These are phyloP conservation scores for Sinotaia quadrata DNA, from an alignment of 2,888 invertebrate genomes.

Conservation along the genomic window DNA sequence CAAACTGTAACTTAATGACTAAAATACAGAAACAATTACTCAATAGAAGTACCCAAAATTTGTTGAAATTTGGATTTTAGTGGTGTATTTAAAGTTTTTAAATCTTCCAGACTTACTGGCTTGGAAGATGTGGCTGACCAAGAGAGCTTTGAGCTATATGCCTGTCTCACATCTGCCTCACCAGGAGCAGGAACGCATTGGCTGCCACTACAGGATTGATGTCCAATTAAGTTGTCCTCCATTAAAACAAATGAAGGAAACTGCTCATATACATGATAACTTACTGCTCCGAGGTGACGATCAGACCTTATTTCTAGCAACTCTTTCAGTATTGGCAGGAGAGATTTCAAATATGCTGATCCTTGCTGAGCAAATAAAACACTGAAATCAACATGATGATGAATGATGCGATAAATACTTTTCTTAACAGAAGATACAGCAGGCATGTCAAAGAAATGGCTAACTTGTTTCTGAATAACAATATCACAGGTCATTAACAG, in stretches of 20 bases:
- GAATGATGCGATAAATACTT: constrained; percentile 21
- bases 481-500: constrained; percentile 16
- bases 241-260: constrained; percentile 17
- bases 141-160: constrained; percentile 4
- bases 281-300: constrained; percentile 19
- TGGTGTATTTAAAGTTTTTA: too few species aligned
- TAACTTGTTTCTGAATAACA: constrained; percentile 9
- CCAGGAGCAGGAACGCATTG: constrained; percentile 17
- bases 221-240: constrained; percentile 15
- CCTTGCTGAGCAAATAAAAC: constrained; percentile 22
- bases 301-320: neutral
- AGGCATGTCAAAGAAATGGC: constrained; percentile 5
- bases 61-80: too few species aligned
- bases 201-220: constrained; percentile 11
- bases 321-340: constrained; percentile 24
- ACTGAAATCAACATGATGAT: constrained; percentile 27
- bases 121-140: constrained; percentile 11
- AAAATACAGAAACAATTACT: too few species aligned
- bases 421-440: constrained; percentile 22
- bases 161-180: constrained; percentile 11
- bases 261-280: constrained; percentile 25
- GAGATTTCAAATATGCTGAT: constrained; percentile 13
- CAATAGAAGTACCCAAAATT: too few species aligned
- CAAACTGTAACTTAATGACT: too few species aligned
- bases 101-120: too few species aligned